Percentiles rank a stretch among this genome's conserved stretches.
Conservation (phyloP, 2,797 vertebrate species). For the Tinamus major region DNA sequence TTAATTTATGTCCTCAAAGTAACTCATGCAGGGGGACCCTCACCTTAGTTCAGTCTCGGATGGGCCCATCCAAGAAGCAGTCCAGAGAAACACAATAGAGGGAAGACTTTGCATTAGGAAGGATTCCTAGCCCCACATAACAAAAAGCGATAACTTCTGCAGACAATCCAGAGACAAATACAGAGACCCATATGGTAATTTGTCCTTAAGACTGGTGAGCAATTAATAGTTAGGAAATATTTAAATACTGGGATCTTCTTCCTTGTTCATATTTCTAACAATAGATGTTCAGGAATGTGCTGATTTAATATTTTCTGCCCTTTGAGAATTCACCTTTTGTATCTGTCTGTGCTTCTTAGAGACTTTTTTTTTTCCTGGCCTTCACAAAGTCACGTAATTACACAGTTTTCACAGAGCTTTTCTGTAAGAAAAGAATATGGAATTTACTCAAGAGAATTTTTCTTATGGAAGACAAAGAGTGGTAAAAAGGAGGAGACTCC, state of each 20-base stretch:
- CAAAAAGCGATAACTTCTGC: background rate
- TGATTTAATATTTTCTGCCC: background rate
- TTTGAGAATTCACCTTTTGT: background rate
- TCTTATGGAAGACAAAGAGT: background rate
- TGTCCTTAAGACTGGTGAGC: background rate
- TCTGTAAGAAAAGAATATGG: background rate
- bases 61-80: background rate
- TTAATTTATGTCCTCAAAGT: background rate
- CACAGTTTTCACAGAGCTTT: background rate
- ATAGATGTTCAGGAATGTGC: background rate
- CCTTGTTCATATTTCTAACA: background rate
- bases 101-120: background rate
- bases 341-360: background rate
- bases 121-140: background rate
- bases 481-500: background rate
- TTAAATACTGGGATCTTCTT: background rate
- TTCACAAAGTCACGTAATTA: background rate
- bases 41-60: background rate
- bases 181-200: background rate
- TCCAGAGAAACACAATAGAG: background rate
- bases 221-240: background rate
- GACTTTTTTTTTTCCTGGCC: background rate
- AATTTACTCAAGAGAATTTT: background rate
- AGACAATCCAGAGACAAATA: background rate
- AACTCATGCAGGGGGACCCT: background rate